These are phyloP conservation scores for Dinocampus coccinellae DNA, from an alignment of 2,888 invertebrate species.

Conservation along the genomic window DNA sequence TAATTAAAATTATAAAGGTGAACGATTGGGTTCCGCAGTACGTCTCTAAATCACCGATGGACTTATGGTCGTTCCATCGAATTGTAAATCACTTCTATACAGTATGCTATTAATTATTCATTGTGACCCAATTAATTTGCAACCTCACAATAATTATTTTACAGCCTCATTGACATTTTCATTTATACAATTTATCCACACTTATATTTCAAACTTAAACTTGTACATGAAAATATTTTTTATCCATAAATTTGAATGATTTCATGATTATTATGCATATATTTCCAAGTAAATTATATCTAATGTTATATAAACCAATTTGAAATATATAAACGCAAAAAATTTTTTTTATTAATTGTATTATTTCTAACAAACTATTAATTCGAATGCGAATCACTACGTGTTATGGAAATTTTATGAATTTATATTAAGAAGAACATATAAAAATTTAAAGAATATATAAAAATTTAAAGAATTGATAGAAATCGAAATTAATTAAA, in stretches of 20 bases:
- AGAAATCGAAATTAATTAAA: no score
- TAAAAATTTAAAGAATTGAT: background rate
- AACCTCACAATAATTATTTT: conserved; percentile 19
- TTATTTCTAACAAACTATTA: no score
- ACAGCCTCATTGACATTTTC: conserved; percentile 30
- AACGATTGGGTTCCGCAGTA: background rate
- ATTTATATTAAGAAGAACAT: background rate
- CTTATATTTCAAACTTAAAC: no score
- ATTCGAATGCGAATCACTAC: background rate
- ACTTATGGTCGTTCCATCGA: conserved; percentile 22
- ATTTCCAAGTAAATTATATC: no score
- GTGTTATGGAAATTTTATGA: background rate
- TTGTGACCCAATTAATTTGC: conserved; percentile 22
- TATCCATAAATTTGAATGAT: background rate
- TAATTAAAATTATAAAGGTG: background rate
- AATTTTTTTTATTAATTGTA: no score
- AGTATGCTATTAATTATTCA: conserved; percentile 31
- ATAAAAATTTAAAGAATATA: background rate
- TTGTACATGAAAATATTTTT: conserved; percentile 10
- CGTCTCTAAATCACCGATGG: background rate
- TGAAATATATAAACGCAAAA: no score
- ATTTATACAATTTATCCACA: conserved; percentile 11
- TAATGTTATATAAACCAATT: no score
- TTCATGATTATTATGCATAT: background rate
- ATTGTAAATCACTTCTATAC: conserved; percentile 23